phyloP scores from a whole-genome alignment of 1,140 invertebrate genomes.

The Cydia strobilella region DNA sequence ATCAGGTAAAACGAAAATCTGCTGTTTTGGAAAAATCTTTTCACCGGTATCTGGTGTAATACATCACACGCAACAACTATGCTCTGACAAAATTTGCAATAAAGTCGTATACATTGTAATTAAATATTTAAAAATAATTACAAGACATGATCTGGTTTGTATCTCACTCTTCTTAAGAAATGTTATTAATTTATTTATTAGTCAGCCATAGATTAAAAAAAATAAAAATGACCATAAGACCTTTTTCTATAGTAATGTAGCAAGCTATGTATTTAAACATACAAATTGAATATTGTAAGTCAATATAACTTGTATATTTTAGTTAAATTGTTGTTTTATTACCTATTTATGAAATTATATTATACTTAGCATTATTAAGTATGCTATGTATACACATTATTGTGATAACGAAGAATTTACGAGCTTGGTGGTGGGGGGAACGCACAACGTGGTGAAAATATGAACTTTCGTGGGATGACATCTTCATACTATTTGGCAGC shows the following conservation, averaged over 20 bases:
- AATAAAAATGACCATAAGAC: neutral
- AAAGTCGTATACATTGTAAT: no score
- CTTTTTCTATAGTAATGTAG: neutral
- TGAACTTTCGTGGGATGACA: no score
- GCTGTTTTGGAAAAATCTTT: neutral
- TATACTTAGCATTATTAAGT: neutral
- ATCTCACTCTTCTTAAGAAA: neutral
- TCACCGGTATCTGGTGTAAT: no score
- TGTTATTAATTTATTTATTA: neutral
- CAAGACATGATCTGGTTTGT: neutral
- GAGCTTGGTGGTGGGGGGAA: no score
- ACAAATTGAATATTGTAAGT: constrained; percentile 13
- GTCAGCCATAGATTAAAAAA: neutral
- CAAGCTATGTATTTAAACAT: neutral
- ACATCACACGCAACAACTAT: no score
- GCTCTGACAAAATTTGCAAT: no score
- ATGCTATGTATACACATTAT: no score
- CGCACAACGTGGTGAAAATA: no score
- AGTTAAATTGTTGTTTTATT: constrained; percentile 16
- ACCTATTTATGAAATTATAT: neutral
- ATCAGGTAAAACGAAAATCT: neutral
- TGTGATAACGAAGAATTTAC: no score
- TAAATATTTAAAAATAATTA: neutral
- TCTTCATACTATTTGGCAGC: no score
- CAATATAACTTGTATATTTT: constrained; percentile 32